phyloP scores from a whole-genome alignment of 1,140 invertebrate genomes.

The Drosophila mojavensis region DNA sequence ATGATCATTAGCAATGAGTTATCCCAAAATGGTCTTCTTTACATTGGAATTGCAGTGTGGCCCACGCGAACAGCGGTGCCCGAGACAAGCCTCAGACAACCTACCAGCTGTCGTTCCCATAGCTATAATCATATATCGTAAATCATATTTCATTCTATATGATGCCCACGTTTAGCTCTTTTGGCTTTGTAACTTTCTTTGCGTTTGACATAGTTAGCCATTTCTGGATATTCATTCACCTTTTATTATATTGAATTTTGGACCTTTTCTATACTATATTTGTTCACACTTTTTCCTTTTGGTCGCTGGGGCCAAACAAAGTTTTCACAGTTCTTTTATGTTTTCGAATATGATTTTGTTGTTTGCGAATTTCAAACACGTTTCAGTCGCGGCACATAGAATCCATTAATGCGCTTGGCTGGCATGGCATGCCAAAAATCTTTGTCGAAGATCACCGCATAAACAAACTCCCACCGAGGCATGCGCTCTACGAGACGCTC shows the following conservation, averaged over 20 bases:
- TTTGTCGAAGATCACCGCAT: background rate
- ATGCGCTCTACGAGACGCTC: constrained; percentile 62
- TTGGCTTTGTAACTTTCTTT: constrained; percentile 57
- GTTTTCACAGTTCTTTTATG: constrained; percentile 32
- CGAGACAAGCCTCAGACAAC: constrained; percentile 45
- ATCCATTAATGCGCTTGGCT: constrained; percentile 32
- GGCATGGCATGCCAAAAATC: constrained; percentile 26
- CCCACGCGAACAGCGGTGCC: constrained; percentile 48
- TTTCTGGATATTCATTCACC: constrained; percentile 62
- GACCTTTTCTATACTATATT: constrained; percentile 15
- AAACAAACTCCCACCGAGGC: constrained; percentile 22
- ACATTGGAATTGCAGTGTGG: constrained; percentile 53
- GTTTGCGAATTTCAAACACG: constrained; percentile 66
- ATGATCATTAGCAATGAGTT: constrained; percentile 9
- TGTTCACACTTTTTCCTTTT: constrained; percentile 51
- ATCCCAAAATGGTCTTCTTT: constrained; percentile 64
- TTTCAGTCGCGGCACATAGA: constrained; percentile 56
- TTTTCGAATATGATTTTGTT: background rate
- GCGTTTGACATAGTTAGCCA: constrained; percentile 66
- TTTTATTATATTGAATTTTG: constrained; percentile 40
- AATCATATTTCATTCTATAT: background rate
- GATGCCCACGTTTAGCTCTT: background rate
- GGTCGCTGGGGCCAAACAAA: constrained; percentile 12
- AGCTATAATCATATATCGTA: background rate
- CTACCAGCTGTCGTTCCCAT: constrained; percentile 15